Evolutionary conservation across 1,140 invertebrate species (phyloP), one percentile per base, ranked within the genome.

Genomic region (Matsumurasca onukii): DNA sequence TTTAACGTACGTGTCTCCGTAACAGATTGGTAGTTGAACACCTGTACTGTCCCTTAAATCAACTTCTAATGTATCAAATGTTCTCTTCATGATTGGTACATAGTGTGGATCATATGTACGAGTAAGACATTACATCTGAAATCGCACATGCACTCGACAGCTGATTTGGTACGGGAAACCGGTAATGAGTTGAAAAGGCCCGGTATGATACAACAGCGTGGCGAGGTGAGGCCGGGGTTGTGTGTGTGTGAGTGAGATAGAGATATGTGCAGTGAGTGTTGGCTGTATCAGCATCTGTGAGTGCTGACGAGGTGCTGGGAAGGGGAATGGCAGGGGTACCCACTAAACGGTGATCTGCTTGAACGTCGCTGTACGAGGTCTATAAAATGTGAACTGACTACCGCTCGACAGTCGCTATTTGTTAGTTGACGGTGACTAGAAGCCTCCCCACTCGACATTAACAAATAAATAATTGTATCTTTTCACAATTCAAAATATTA

Each of bases 161-260:
- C 29, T 27, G 25, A 61, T 9, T 9, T 27, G 5, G 57, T 29
- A 5, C 2, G 25, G 20, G 25, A 22, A 61, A 61, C 30, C 15
- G 25, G 25, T 29, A 61, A 27, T n/a, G n/a, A n/a, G n/a, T n/a
- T n/a, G n/a, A n/a, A n/a, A n/a, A n/a, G n/a, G n/a, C n/a, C n/a
- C n/a, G 15, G 30, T 61, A 27, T 61, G 24, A 22, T 27, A 61
- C n/a, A 77, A 66, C 27, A 74, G 71, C 24, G 71, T 72, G 51
- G 75, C 73, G 9, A 75, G 72, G 70, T 78, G 74, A 13, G 75
- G 75, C 39, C 78, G 73, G 15, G 76, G 72, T 66, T 78, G 76
- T 17, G 75, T 72, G 68, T 75, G 72, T 15, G 76, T 65, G n/a
- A n/a, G n/a, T n/a, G n/a, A n/a, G n/a, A n/a, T n/a, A n/a, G n/a